Conservation (phyloP, 2,113 vertebrate species). For the Misgurnus mizolepis region DNA sequence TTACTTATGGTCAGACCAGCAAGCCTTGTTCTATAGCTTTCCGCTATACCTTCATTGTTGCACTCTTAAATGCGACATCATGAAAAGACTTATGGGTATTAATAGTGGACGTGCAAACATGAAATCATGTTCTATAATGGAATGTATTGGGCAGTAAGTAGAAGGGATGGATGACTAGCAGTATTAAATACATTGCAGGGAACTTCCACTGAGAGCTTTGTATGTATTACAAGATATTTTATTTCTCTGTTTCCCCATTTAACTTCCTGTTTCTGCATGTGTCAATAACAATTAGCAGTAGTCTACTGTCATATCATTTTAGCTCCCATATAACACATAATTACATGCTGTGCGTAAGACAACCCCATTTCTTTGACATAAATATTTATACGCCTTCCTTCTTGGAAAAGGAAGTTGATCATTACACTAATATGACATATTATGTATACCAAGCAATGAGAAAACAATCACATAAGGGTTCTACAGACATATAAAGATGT, state of each 20-base stretch:
- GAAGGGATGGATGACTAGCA: background rate
- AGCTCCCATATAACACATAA: background rate
- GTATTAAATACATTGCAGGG: background rate
- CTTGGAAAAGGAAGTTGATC: background rate
- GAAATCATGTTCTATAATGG: no score
- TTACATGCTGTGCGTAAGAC: background rate
- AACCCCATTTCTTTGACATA: background rate
- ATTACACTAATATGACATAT: background rate
- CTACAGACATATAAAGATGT: no score
- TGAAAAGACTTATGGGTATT: no score
- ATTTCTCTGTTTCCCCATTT: constrained; percentile 3
- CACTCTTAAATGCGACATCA: background rate
- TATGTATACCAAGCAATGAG: no score
- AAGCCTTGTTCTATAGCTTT: no score
- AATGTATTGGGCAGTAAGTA: no score
- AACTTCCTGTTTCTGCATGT: background rate
- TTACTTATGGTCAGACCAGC: background rate
- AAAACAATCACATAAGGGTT: no score
- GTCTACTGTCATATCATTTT: background rate
- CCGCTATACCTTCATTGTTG: no score
- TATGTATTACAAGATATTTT: background rate
- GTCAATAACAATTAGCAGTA: background rate
- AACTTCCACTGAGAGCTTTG: constrained; percentile 1
- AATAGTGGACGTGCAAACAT: no score
- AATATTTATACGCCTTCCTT: background rate